These are phyloP conservation scores for Peribatodes rhomboidaria DNA, from an alignment of 2,888 invertebrate genomes.

Conservation along the genomic window DNA sequence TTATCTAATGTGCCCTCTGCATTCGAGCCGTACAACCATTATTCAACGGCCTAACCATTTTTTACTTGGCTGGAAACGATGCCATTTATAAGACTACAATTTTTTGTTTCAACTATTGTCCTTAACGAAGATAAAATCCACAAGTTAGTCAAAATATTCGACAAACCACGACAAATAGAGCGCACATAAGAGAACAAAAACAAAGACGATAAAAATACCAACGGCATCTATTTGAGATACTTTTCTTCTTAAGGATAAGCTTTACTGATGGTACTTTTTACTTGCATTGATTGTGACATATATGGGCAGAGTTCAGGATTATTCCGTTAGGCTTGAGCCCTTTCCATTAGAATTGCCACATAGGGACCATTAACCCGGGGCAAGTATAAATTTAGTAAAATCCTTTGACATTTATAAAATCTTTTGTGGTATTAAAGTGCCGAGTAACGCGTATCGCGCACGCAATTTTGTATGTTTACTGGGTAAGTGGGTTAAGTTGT, in stretches of 20 bases:
- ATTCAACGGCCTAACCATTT: conserved; percentile 55
- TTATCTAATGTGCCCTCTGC: conserved; percentile 57
- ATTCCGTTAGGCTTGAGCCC: conserved; percentile 60
- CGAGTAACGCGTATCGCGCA: conserved; percentile 37
- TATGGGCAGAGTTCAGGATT: conserved; percentile 60
- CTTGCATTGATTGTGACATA: conserved; percentile 67
- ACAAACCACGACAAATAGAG: conserved; percentile 16
- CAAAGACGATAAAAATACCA: conserved; percentile 18
- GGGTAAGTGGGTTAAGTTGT: conserved; percentile 39
- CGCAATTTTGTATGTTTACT: conserved; percentile 42
- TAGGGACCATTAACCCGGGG: conserved; percentile 63
- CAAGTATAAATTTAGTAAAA: conserved; percentile 62
- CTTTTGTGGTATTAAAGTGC: conserved; percentile 45
- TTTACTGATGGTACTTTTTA: conserved; percentile 56
- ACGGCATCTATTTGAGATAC: conserved; percentile 21
- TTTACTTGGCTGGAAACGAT: conserved; percentile 26
- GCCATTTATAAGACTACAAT: conserved; percentile 28
- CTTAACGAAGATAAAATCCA: background rate
- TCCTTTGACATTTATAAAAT: conserved; percentile 56
- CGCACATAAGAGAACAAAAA: conserved; percentile 7
- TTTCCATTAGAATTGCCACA: conserved; percentile 65
- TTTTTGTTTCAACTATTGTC: conserved; percentile 19
- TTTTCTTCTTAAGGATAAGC: conserved; percentile 45
- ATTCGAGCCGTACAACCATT: conserved; percentile 53
- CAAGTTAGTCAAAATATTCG: conserved; percentile 10